Percentiles rank a stretch among this genome's conserved stretches.
These are phyloP conservation scores for Torymus auratus DNA, from an alignment of 2,888 invertebrate genomes.

Conservation along the genomic window DNA sequence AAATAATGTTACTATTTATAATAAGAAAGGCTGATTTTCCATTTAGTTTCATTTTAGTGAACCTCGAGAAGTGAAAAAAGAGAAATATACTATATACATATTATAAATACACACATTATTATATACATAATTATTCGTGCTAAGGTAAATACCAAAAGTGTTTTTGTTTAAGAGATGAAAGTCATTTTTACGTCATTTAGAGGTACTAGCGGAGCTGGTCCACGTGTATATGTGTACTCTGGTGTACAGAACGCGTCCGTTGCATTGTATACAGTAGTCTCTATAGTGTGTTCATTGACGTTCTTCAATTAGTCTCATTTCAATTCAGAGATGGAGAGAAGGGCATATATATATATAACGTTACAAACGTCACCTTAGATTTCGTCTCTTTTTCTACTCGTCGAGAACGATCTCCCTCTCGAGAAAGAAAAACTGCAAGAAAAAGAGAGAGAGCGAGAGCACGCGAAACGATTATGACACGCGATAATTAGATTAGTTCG, in stretches of 20 bases:
- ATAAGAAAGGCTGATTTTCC: slow-evolving; percentile 55
- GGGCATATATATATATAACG: not conserved
- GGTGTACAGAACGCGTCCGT: slow-evolving; percentile 23
- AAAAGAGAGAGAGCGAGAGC: slow-evolving; percentile 4
- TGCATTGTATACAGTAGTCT: slow-evolving; percentile 30
- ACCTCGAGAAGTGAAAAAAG: not conserved
- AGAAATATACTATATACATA: slow-evolving; percentile 8
- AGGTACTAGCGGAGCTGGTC: slow-evolving; percentile 28
- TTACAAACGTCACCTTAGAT: slow-evolving; percentile 10
- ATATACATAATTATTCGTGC: slow-evolving; percentile 11
- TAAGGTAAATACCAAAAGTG: slow-evolving; percentile 37
- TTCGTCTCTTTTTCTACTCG: slow-evolving; percentile 49
- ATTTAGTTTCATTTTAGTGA: slow-evolving; percentile 39
- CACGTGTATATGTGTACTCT: slow-evolving; percentile 19
- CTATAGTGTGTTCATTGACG: slow-evolving; percentile 33
- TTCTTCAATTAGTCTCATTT: slow-evolving; percentile 46
- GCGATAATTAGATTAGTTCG: slow-evolving; percentile 51
- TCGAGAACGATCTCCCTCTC: slow-evolving; percentile 15
- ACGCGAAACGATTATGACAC: slow-evolving; percentile 24
- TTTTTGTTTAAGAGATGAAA: slow-evolving; percentile 42
- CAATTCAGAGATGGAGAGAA: slow-evolving; percentile 1
- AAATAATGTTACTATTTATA: slow-evolving; percentile 32
- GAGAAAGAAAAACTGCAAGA: not conserved
- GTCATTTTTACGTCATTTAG: slow-evolving; percentile 42
- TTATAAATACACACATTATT: not conserved